Conservation (phyloP, 2,888 invertebrate species). For the Rhodophaea formosa region DNA sequence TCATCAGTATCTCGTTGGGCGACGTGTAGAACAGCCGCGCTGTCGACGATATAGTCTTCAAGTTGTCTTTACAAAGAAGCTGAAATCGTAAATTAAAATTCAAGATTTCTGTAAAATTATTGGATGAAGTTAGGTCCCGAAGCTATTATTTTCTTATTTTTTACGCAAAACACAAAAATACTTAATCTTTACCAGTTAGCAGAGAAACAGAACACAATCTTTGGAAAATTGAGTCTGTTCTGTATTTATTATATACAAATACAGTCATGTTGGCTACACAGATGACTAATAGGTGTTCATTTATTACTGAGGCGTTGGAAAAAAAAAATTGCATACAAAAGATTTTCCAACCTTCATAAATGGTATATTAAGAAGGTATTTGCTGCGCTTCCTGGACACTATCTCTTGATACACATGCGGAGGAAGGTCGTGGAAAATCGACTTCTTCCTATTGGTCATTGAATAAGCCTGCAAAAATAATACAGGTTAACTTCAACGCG, state of each 20-base stretch:
- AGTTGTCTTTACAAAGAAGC: conserved; percentile 54
- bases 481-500: not conserved
- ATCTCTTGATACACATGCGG: conserved; percentile 65
- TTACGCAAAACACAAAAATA: too few species aligned
- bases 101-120: not conserved
- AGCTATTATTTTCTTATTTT: too few species aligned
- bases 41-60: conserved; percentile 50
- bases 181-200: too few species aligned
- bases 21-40: conserved; percentile 59
- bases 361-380: conserved; percentile 56
- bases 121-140: too few species aligned
- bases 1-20: conserved; percentile 62
- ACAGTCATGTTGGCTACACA: too few species aligned
- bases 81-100: conserved; percentile 25
- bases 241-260: too few species aligned
- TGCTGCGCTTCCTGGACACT: conserved; percentile 57
- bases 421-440: conserved; percentile 63
- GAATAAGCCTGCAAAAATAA: conserved; percentile 53
- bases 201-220: too few species aligned
- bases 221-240: too few species aligned
- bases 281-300: too few species aligned
- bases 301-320: too few species aligned
- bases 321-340: too few species aligned
- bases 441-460: conserved; percentile 51
- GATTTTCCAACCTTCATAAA: conserved; percentile 71